phyloP scores from a whole-genome alignment of 92 coral and sea anemone genomes.

The Montipora capitata region DNA sequence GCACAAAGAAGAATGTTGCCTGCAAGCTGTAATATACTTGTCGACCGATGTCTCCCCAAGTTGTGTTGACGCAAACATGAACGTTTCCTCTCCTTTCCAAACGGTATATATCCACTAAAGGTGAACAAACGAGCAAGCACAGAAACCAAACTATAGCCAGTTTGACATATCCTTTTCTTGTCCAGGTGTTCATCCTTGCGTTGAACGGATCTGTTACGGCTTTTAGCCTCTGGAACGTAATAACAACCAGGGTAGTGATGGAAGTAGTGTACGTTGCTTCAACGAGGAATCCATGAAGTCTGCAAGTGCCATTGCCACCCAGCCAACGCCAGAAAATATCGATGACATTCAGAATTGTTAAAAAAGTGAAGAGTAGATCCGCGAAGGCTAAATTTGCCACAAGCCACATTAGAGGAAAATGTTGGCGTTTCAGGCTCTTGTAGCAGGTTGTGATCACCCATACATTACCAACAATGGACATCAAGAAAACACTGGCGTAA shows the following conservation, averaged over 20 bases:
- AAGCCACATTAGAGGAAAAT: slow-evolving; percentile 31
- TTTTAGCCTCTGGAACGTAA: slow-evolving; percentile 36
- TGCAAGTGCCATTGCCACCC: slow-evolving; percentile 54
- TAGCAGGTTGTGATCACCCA: slow-evolving; percentile 42
- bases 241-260: slow-evolving; percentile 45
- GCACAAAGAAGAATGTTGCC: slow-evolving; percentile 26
- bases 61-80: slow-evolving; percentile 15
- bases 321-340: slow-evolving; percentile 44
- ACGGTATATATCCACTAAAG: no score
- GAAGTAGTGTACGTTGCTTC: slow-evolving; percentile 62
- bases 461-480: slow-evolving; percentile 41
- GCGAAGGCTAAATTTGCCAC: slow-evolving; percentile 57
- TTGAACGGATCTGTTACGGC: slow-evolving; percentile 51
- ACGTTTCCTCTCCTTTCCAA: not conserved
- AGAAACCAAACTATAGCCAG: no score
- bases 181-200: slow-evolving; percentile 5
- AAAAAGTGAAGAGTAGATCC: slow-evolving; percentile 58
- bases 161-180: slow-evolving; percentile 9
- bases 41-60: slow-evolving; percentile 7
- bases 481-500: slow-evolving; percentile 39
- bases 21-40: slow-evolving; percentile 54
- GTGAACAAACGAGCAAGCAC: no score
- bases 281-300: slow-evolving; percentile 61
- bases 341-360: slow-evolving; percentile 21
- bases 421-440: slow-evolving; percentile 9